Percentiles rank a stretch among this genome's conserved stretches.
Evolutionary conservation across 2,888 invertebrate species (phyloP).

Genomic region (Gandaritis pyraliata): DNA sequence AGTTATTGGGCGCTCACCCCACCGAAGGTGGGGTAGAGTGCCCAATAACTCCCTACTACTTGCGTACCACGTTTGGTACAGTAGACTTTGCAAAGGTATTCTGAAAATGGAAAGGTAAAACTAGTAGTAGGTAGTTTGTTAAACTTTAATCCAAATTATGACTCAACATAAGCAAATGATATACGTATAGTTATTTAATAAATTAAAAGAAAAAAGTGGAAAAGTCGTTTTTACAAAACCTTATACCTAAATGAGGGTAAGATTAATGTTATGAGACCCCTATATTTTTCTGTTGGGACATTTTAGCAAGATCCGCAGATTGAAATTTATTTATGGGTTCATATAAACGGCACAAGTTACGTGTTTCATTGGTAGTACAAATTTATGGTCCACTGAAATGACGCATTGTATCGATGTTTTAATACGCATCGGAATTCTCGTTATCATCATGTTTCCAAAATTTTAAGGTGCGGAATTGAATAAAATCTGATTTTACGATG

Average conservation of each 20-base stretch:
- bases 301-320: slow-evolving; percentile 72
- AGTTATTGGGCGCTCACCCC: no score
- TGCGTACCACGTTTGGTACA: no score
- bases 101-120: no score
- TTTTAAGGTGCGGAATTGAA: slow-evolving; percentile 30
- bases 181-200: slow-evolving; percentile 15
- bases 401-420: slow-evolving; percentile 50
- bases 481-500: slow-evolving; percentile 32
- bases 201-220: slow-evolving; percentile 43
- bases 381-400: slow-evolving; percentile 58
- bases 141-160: no score
- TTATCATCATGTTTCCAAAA: slow-evolving; percentile 17
- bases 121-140: no score
- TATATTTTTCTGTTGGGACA: slow-evolving; percentile 71
- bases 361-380: slow-evolving; percentile 60
- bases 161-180: no score
- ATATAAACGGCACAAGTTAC: slow-evolving; percentile 67
- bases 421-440: slow-evolving; percentile 34
- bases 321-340: slow-evolving; percentile 75
- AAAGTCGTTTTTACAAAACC: slow-evolving; percentile 50
- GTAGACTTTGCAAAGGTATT: no score
- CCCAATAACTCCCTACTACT: no score
- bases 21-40: no score
- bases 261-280: slow-evolving; percentile 71
- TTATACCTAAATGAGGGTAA: slow-evolving; percentile 60